A percentile compares a stretch with the other conserved stretches of the same genome.
phyloP scores from a whole-genome alignment of 1,140 invertebrate genomes.

The Phthorimaea operculella region DNA sequence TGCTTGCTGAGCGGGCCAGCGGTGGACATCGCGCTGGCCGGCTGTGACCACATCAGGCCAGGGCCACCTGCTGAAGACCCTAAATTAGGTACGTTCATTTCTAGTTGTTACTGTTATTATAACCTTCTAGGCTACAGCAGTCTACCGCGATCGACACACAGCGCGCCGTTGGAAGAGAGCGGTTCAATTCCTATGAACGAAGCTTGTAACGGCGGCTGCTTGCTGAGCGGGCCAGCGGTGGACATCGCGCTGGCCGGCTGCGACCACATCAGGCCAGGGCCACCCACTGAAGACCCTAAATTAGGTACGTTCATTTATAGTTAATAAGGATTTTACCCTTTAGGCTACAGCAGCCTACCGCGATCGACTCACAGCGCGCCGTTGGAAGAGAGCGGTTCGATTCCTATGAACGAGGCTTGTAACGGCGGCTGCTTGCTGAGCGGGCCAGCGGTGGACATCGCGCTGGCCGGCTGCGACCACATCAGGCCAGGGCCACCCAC shows the following conservation, averaged over 20 bases:
- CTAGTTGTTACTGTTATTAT: too few species aligned
- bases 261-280: constrained; percentile 29
- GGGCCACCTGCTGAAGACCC: constrained; percentile 18
- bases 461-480: constrained; percentile 37
- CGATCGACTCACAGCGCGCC: constrained; percentile 82
- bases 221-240: constrained; percentile 57
- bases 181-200: constrained; percentile 52
- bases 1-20: constrained; percentile 57
- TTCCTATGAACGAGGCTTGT: constrained; percentile 47
- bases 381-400: constrained; percentile 67
- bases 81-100: constrained; percentile 18
- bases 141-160: constrained; percentile 83
- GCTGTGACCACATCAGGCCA: constrained; percentile 25
- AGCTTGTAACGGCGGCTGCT: constrained; percentile 64
- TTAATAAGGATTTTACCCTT: too few species aligned
- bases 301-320: constrained; percentile 13
- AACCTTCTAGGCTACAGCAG: constrained; percentile 22
- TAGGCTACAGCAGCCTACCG: constrained; percentile 85
- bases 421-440: constrained; percentile 62
- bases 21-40: constrained; percentile 60
- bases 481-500: constrained; percentile 25
- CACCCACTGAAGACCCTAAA: constrained; percentile 18
- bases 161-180: constrained; percentile 72
- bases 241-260: constrained; percentile 54
- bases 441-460: constrained; percentile 63